These are phyloP conservation scores for Knipowitschia caucasica DNA, from an alignment of 2,797 vertebrate species.

Conservation along the genomic window DNA sequence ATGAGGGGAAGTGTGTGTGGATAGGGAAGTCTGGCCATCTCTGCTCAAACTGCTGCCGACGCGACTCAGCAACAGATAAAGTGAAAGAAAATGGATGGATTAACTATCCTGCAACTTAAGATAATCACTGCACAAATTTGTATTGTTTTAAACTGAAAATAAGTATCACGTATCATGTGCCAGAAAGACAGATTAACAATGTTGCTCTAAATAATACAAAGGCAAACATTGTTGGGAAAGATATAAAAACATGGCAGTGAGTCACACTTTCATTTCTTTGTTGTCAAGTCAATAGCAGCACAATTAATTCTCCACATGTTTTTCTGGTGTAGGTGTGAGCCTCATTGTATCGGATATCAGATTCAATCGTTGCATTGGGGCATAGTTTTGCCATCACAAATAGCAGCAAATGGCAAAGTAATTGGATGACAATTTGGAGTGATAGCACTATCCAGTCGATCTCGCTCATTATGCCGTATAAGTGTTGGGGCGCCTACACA, in stretches of 20 bases:
- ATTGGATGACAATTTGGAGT: constrained; percentile 56
- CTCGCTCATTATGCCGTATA: constrained; percentile 50
- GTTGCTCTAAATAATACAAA: neutral
- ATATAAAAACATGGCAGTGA: neutral
- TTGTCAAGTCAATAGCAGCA: neutral
- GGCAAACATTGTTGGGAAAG: neutral
- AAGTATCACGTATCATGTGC: neutral
- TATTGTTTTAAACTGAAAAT: neutral
- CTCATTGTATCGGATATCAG: constrained; percentile 25
- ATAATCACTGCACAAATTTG: too few relatives aligned
- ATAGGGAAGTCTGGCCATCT: too few relatives aligned
- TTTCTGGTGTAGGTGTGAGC: constrained; percentile 16
- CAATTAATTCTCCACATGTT: neutral
- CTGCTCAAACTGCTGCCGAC: too few relatives aligned
- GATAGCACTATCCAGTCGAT: constrained; percentile 55
- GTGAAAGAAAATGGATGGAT: too few relatives aligned
- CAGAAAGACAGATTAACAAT: neutral
- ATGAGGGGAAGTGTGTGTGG: too few relatives aligned
- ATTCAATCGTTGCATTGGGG: constrained; percentile 22
- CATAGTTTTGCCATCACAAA: constrained; percentile 38
- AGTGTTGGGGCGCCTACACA: constrained; percentile 56
- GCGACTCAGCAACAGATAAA: too few relatives aligned
- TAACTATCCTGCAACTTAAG: too few relatives aligned
- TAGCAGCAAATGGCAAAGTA: constrained; percentile 55
- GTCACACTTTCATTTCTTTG: neutral